These are phyloP conservation scores for Lepus americanus DNA, from an alignment of 2,113 vertebrate genomes.

Conservation along the genomic window DNA sequence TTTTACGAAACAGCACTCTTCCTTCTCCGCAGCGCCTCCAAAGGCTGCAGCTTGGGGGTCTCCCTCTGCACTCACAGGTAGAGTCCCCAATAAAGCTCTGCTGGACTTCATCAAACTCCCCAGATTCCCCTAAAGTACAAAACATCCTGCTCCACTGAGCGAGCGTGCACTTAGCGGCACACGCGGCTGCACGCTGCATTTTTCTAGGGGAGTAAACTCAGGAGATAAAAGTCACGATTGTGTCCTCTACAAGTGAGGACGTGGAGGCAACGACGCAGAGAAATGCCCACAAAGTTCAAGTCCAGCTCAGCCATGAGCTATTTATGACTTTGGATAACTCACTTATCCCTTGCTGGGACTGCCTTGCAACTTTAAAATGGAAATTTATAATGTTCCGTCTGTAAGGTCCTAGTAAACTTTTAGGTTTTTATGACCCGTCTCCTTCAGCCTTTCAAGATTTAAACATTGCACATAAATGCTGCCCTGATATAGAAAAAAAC, in stretches of 20 bases:
- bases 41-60: neutral
- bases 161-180: accelerated
- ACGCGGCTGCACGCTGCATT: no score
- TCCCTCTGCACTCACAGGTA: neutral
- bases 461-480: neutral
- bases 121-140: neutral
- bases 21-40: neutral
- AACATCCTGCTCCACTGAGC: neutral
- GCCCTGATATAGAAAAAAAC: neutral
- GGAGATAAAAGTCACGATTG: neutral
- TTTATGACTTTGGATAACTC: neutral
- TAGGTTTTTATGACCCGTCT: neutral
- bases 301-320: neutral
- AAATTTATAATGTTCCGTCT: constrained; percentile 5
- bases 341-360: neutral
- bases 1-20: neutral
- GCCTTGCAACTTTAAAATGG: neutral
- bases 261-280: neutral
- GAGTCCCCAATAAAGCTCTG: neutral
- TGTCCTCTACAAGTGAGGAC: neutral
- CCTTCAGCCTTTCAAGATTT: neutral
- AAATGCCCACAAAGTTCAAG: neutral
- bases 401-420: neutral
- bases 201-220: neutral
- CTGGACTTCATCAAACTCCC: neutral